Evolutionary conservation across 2,888 invertebrate species (phyloP).

Genomic region (Fissipunctia ypsillon): DNA sequence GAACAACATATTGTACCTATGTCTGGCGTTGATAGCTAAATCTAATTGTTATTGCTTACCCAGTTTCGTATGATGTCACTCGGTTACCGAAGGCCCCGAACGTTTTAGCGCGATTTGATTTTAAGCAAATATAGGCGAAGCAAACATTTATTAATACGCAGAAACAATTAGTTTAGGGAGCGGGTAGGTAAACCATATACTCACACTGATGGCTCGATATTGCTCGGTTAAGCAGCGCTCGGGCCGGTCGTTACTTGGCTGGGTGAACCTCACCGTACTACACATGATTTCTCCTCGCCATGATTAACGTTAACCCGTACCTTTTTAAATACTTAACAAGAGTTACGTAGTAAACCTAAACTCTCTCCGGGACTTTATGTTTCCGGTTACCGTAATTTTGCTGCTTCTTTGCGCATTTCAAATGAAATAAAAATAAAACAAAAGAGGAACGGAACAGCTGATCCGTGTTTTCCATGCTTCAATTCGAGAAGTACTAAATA

Average conservation of each 20-base stretch:
- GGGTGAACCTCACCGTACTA: constrained; percentile 49
- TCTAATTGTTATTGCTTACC: constrained; percentile 67
- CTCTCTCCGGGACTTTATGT: constrained; percentile 41
- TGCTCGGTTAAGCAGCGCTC: constrained; percentile 54
- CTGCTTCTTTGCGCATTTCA: constrained; percentile 37
- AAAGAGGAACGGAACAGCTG: constrained; percentile 42
- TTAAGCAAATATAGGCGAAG: constrained; percentile 33
- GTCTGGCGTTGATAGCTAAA: constrained; percentile 62
- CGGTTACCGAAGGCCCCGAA: constrained; percentile 44
- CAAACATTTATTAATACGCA: constrained; percentile 61
- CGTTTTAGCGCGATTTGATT: constrained; percentile 63
- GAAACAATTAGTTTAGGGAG: constrained; percentile 64
- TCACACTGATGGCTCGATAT: constrained; percentile 49
- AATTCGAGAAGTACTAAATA: constrained; percentile 54
- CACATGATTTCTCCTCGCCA: constrained; percentile 53
- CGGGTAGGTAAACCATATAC: constrained; percentile 41
- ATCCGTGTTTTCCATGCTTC: constrained; percentile 55
- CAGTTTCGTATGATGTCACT: constrained; percentile 59
- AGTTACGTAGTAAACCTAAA: constrained; percentile 44
- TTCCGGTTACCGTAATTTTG: constrained; percentile 42
- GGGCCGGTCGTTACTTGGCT: constrained; percentile 55
- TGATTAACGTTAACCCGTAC: constrained; percentile 56
- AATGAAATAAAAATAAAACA: constrained; percentile 42
- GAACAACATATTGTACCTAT: constrained; percentile 58
- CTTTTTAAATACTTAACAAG: constrained; percentile 60